These are phyloP conservation scores for Tamandua tetradactyla DNA, from an alignment of 2,797 vertebrate species.

Conservation along the genomic window DNA sequence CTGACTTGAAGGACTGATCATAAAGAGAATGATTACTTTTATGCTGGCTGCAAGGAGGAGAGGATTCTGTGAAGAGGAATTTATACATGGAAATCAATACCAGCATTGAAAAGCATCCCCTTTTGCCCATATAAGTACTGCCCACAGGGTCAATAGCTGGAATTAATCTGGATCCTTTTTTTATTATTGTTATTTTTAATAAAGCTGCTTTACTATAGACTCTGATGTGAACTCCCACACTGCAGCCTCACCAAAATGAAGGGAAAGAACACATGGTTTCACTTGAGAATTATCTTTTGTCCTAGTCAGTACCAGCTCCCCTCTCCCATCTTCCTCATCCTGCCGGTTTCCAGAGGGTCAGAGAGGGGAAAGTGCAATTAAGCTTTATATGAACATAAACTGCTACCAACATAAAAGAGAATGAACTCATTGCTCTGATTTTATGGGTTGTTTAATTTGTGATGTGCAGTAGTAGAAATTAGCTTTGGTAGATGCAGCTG, in stretches of 20 bases:
- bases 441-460: conserved; percentile 47
- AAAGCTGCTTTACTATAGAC: conserved; percentile 63
- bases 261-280: conserved; percentile 32
- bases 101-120: conserved; percentile 52
- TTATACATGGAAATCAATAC: conserved; percentile 81
- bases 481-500: not conserved
- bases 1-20: conserved; percentile 68
- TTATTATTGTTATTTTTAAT: conserved; percentile 77
- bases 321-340: not conserved
- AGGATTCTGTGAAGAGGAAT: conserved; percentile 62
- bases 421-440: conserved; percentile 18
- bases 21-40: conserved; percentile 81
- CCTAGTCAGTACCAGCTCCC: not conserved
- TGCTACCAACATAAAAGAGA: not conserved
- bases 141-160: conserved; percentile 73
- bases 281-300: not conserved
- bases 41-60: conserved; percentile 50
- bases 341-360: not conserved
- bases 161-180: conserved; percentile 66
- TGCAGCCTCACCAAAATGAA: not conserved
- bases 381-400: conserved; percentile 44
- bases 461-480: conserved; percentile 34
- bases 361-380: conserved; percentile 1
- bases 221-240: conserved; percentile 13
- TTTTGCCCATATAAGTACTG: conserved; percentile 69